Evolutionary conservation across 2,113 vertebrate species (phyloP), one percentile per base, ranked within the genome.

Genomic region (Crotalus horridus): DNA sequence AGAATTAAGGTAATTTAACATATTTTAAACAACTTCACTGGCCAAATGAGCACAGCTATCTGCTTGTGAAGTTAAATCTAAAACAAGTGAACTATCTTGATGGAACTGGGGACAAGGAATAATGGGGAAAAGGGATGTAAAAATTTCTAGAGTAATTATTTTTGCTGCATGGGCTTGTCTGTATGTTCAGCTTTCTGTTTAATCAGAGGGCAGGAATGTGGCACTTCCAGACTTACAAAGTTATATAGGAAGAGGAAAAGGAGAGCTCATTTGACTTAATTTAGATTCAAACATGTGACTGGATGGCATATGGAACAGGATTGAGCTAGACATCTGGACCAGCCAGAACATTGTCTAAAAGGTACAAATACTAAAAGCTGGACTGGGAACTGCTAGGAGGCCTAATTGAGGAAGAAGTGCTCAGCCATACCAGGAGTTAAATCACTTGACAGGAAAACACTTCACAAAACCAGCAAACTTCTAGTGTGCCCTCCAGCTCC

Each of bases 191-290:
- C 39, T 53, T 33, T 85, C 21, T 87, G 58, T 91, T 92, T 53
- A 33, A 53, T 61, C 58, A 88, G 56, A 92, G 91, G 46, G 69
- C 48, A 88, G 91, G 91, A 92, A 92, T 51, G 85, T 54, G 48
- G 39, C 85, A 69, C 59, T 87, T 64, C 91, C 58, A 87, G 91
- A 64, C 48, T 43, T 81, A 81, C 39, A 10, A 21, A 33, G 29
- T 54, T 64, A 54, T 46, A 64, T 21, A 91, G 85, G 46, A 64
- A 43, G 56, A 21, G 74, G 74, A 81, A 81, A 81, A 64, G 21
- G 87, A 59, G 58, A 88, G 6, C 21, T 54, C n/a, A 29, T 64
- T 61, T 17, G 26, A 39, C 12, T 92, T 92, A 54, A 54, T 54
- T 29, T 87, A 51, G 12, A 87, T 29, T 53, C 86, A 87, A 15